A percentile compares a stretch with the other conserved stretches of the same genome.
Evolutionary conservation across 2,113 vertebrate genomes (phyloP).

Genomic region (Donacobius atricapilla): DNA sequence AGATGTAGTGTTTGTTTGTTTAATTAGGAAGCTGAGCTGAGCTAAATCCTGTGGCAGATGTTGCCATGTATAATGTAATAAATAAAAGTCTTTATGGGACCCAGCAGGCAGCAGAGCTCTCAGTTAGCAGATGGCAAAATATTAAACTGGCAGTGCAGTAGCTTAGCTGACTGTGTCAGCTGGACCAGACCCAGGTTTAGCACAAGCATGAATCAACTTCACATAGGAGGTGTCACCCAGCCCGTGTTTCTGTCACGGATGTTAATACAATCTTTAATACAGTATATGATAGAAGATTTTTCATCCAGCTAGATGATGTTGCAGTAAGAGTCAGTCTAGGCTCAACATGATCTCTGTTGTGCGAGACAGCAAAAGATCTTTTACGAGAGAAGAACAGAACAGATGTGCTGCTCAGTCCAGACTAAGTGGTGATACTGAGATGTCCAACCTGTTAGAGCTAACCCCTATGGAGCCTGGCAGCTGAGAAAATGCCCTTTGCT

Average conservation of each 20-base stretch:
- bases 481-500: background rate
- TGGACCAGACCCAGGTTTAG: conserved; percentile 58
- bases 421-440: background rate
- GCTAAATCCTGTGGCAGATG: conserved; percentile 73
- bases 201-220: conserved; percentile 51
- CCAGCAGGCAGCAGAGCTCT: conserved; percentile 74
- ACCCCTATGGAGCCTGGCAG: background rate
- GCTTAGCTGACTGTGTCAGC: conserved; percentile 65
- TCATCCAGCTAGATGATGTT: background rate
- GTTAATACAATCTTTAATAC: background rate
- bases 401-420: background rate
- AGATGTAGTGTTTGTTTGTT: conserved; percentile 70
- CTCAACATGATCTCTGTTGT: background rate
- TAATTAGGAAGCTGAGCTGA: conserved; percentile 71
- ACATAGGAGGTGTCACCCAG: conserved; percentile 38
- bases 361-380: background rate
- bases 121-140: conserved; percentile 78
- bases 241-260: background rate
- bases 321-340: background rate
- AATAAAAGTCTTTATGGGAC: conserved; percentile 81
- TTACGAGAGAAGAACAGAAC: background rate
- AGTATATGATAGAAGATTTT: background rate
- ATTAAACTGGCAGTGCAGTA: conserved; percentile 75
- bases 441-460: background rate
- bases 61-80: conserved; percentile 78